Conservation (phyloP, 1,140 invertebrate genomes). For the Pemphigus obesinymphae region DNA sequence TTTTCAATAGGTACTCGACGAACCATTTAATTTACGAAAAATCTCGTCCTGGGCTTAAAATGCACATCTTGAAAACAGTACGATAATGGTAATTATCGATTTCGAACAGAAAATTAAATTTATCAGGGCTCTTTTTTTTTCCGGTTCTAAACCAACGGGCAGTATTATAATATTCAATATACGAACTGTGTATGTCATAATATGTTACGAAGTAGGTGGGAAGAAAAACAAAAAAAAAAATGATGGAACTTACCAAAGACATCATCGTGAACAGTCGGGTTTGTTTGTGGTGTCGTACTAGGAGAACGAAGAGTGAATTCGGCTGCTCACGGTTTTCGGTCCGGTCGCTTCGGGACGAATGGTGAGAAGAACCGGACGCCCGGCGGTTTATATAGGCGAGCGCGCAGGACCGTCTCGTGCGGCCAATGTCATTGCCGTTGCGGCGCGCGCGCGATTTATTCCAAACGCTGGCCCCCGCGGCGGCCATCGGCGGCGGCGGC, state of each 20-base stretch:
- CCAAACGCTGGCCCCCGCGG: neutral
- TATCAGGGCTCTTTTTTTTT: no score
- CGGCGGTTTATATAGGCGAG: slow-evolving; percentile 26
- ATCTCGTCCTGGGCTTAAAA: no score
- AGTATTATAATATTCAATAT: no score
- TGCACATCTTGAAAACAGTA: no score
- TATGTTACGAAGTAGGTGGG: no score
- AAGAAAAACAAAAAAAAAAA: neutral
- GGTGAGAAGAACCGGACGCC: slow-evolving; percentile 8
- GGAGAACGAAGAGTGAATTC: neutral
- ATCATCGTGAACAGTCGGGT: neutral
- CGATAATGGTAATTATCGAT: no score
- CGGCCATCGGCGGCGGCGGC: neutral
- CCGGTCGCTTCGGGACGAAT: slow-evolving; percentile 19
- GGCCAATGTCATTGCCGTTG: slow-evolving; percentile 40
- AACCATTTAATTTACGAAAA: no score
- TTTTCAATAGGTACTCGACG: no score
- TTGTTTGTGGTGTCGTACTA: slow-evolving; percentile 7
- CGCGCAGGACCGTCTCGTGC: neutral
- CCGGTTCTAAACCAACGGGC: no score
- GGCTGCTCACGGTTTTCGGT: slow-evolving; percentile 1
- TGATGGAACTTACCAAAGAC: slow-evolving; percentile 1
- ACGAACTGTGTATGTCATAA: no score
- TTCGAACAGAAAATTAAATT: no score
- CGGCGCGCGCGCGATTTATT: neutral